These are phyloP conservation scores for Prosapia bicincta DNA, from an alignment of 2,888 invertebrate genomes.

Conservation along the genomic window DNA sequence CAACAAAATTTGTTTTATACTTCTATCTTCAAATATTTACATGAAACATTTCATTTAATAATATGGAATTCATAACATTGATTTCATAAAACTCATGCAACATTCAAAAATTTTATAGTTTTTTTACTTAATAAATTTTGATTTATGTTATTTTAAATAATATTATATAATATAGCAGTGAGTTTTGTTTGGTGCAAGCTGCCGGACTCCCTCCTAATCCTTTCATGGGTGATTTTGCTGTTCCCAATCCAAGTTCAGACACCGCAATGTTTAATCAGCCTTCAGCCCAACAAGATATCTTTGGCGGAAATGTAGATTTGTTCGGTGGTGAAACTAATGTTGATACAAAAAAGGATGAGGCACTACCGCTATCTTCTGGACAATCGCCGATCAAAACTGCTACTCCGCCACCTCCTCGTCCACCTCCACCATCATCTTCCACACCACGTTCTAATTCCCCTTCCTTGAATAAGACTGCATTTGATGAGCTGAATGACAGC, in stretches of 20 bases:
- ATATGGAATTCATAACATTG: not conserved
- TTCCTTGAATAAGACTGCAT: constrained; percentile 55
- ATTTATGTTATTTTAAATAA: not conserved
- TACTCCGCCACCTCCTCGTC: constrained; percentile 49
- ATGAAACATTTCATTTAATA: too few relatives aligned
- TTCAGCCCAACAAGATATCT: constrained; percentile 24
- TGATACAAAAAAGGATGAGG: constrained; percentile 41
- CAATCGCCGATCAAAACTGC: constrained; percentile 43
- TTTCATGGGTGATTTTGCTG: constrained; percentile 56
- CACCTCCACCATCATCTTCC: constrained; percentile 37
- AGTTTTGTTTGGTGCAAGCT: constrained; percentile 49
- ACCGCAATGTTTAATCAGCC: constrained; percentile 29
- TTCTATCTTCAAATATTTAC: too few relatives aligned
- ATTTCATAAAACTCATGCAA: not conserved
- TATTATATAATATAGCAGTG: constrained; percentile 6
- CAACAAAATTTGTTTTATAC: too few relatives aligned
- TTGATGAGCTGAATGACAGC: constrained; percentile 65
- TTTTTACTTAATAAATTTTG: too few relatives aligned
- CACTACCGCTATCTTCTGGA: constrained; percentile 41
- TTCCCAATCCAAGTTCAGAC: constrained; percentile 32
- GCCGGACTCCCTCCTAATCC: constrained; percentile 60
- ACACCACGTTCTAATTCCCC: constrained; percentile 45
- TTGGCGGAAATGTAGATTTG: constrained; percentile 40
- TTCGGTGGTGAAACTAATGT: constrained; percentile 43
- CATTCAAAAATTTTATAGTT: not conserved